Percentiles rank a stretch among this genome's conserved stretches.
phyloP scores from a whole-genome alignment of 2,113 vertebrate species.

The Cynopterus brachyotis region DNA sequence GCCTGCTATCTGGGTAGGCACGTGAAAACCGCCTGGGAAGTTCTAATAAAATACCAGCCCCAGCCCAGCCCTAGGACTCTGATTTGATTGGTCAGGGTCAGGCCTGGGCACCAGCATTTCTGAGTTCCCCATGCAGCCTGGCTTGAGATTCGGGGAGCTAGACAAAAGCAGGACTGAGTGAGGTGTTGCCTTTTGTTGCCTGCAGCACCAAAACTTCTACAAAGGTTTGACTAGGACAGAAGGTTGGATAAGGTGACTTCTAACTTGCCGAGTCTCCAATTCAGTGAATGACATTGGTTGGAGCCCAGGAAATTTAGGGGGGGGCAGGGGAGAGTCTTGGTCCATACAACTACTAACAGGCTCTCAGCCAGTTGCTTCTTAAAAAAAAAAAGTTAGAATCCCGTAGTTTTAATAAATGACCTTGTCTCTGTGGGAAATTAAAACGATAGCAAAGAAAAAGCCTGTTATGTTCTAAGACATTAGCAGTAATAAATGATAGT shows the following conservation, averaged over 20 bases:
- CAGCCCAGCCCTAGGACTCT: neutral
- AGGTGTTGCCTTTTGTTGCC: too few relatives aligned
- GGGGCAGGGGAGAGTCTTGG: fast-evolving
- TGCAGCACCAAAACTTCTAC: neutral
- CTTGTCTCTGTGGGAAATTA: neutral
- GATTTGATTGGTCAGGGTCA: neutral
- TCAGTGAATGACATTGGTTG: neutral
- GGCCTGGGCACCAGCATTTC: neutral
- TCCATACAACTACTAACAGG: neutral
- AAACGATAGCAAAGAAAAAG: neutral
- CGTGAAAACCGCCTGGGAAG: neutral
- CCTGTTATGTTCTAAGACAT: neutral
- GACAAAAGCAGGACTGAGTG: neutral
- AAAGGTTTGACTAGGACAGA: neutral
- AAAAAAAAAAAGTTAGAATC: neutral
- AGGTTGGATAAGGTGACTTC: neutral
- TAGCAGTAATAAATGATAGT: neutral
- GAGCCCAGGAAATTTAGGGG: neutral
- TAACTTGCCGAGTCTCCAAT: neutral
- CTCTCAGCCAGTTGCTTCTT: neutral
- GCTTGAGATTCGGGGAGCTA: neutral
- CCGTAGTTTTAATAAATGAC: neutral
- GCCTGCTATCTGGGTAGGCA: neutral
- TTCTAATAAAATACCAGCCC: neutral
- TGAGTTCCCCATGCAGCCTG: neutral